These are phyloP conservation scores for Passer montanus DNA, from an alignment of 2,113 vertebrate species.

Conservation along the genomic window DNA sequence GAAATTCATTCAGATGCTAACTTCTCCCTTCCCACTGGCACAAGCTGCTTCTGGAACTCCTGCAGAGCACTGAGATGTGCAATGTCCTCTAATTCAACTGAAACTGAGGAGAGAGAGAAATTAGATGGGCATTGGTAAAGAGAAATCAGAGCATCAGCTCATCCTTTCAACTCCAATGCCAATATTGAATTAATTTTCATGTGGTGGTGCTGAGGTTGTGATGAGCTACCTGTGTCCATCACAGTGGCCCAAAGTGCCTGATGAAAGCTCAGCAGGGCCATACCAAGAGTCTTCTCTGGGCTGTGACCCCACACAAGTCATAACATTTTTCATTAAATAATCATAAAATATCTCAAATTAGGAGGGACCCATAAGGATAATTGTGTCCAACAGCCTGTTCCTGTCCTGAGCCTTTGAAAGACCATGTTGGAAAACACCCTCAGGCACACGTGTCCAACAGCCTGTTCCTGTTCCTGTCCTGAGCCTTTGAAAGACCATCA, in stretches of 20 bases:
- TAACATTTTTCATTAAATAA: neutral
- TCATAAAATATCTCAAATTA: neutral
- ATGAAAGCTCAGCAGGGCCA: neutral
- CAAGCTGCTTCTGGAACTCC: neutral
- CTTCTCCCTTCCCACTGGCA: neutral
- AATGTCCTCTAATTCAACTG: neutral
- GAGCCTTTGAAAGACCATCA: neutral
- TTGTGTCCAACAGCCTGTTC: neutral
- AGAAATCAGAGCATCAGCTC: neutral
- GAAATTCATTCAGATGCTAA: conserved; percentile 3
- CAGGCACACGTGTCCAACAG: fast-evolving
- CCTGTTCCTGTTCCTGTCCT: neutral
- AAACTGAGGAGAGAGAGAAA: neutral
- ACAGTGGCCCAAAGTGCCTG: neutral
- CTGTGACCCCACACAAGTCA: neutral
- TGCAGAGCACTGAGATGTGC: neutral
- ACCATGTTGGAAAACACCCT: neutral
- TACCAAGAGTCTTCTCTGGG: neutral
- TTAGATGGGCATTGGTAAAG: neutral
- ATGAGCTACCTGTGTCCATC: neutral
- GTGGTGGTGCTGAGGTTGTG: neutral
- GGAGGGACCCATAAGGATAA: neutral
- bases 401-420: neutral
- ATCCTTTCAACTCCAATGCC: neutral
- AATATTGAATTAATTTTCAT: neutral